These are phyloP conservation scores for Poeciliopsis gracilis DNA, from an alignment of 2,797 vertebrate genomes.

Conservation along the genomic window DNA sequence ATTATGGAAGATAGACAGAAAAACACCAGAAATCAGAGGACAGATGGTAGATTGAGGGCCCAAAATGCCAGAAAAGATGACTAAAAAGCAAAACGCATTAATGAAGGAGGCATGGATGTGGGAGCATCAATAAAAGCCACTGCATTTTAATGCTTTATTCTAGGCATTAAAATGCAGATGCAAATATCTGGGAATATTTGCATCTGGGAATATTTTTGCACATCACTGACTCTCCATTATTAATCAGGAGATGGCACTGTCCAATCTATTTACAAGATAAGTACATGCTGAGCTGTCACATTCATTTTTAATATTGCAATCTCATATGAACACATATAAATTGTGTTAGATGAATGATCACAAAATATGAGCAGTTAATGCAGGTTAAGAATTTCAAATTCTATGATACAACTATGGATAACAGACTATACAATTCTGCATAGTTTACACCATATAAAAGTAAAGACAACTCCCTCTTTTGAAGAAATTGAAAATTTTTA, in stretches of 20 bases:
- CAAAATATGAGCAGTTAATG: not conserved
- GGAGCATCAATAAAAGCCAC: slow-evolving; percentile 23
- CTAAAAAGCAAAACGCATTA: slow-evolving; percentile 35
- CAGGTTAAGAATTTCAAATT: not conserved
- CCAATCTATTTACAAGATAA: slow-evolving; percentile 51
- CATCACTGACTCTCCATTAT: slow-evolving; percentile 53
- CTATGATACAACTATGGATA: not conserved
- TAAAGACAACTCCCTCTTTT: not conserved
- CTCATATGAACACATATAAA: not conserved
- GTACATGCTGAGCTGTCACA: slow-evolving; percentile 41
- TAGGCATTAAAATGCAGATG: slow-evolving; percentile 48
- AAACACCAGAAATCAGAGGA: slow-evolving; percentile 23
- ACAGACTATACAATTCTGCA: not conserved
- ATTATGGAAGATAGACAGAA: not conserved
- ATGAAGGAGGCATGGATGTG: slow-evolving; percentile 45
- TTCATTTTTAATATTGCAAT: slow-evolving; percentile 16
- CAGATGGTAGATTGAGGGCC: slow-evolving; percentile 38
- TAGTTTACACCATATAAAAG: not conserved
- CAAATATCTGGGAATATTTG: slow-evolving; percentile 40
- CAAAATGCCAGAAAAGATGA: slow-evolving; percentile 35
- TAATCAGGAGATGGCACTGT: slow-evolving; percentile 39
- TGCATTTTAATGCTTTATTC: slow-evolving; percentile 59
- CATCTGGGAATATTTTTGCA: slow-evolving; percentile 52
- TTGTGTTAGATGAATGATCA: not conserved
- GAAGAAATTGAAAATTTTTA: not conserved